Percentiles rank a stretch among this genome's conserved stretches.
Evolutionary conservation across 2,797 vertebrate species (phyloP).

Genomic region (Poeciliopsis paucimaculata): DNA sequence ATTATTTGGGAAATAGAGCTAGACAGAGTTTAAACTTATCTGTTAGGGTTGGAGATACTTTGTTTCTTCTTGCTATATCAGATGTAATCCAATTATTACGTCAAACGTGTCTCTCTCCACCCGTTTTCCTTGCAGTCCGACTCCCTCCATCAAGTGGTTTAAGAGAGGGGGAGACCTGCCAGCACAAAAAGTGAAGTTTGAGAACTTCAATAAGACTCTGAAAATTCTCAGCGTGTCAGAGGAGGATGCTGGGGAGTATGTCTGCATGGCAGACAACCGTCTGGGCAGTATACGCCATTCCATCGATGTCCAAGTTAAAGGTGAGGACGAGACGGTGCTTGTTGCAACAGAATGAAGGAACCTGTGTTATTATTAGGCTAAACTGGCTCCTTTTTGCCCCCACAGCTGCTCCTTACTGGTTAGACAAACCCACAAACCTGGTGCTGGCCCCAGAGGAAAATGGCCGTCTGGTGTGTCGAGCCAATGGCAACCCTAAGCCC

Average conservation of each 20-base stretch:
- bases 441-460: slow-evolving; percentile 92
- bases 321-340: slow-evolving; percentile 74
- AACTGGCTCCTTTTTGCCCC: slow-evolving; percentile 9
- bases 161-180: slow-evolving; percentile 95
- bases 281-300: slow-evolving; percentile 92
- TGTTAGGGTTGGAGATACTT: neutral
- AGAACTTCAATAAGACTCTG: slow-evolving; percentile 94
- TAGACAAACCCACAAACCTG: slow-evolving; percentile 91
- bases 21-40: neutral
- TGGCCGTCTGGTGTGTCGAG: slow-evolving; percentile 90
- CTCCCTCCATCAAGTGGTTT: slow-evolving; percentile 93
- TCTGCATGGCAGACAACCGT: slow-evolving; percentile 94
- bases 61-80: neutral
- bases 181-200: slow-evolving; percentile 84
- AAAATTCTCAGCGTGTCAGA: slow-evolving; percentile 90
- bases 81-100: neutral
- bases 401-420: slow-evolving; percentile 95
- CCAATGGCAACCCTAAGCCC: slow-evolving; percentile 94
- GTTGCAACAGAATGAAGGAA: too few species aligned
- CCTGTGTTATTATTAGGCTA: neutral
- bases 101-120: neutral
- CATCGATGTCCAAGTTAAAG: slow-evolving; percentile 95
- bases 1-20: neutral
- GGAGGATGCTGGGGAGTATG: slow-evolving; percentile 94
- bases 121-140: slow-evolving; percentile 66